Percentiles rank a stretch among this genome's conserved stretches.
Evolutionary conservation across 2,888 invertebrate genomes (phyloP).

Genomic region (Bombylius discolor): DNA sequence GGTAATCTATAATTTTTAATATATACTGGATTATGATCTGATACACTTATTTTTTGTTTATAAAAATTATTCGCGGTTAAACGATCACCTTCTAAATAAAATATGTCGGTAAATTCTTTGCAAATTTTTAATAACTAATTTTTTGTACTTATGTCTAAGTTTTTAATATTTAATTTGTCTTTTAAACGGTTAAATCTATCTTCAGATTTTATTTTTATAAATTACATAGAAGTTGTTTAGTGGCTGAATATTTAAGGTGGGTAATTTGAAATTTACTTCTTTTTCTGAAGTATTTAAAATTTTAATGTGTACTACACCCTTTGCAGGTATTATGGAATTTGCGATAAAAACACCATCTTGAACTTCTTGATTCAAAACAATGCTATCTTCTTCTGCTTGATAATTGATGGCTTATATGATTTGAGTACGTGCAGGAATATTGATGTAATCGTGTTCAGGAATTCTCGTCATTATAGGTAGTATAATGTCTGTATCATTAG

Average conservation of each 20-base stretch:
- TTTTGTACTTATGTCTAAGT: neutral
- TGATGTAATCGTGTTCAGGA: neutral
- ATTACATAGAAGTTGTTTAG: neutral
- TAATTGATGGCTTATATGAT: neutral
- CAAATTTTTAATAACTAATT: neutral
- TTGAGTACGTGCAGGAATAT: constrained; percentile 4
- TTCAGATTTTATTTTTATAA: neutral
- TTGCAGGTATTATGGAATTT: constrained; percentile 1
- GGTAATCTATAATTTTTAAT: constrained; percentile 5
- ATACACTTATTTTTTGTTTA: neutral
- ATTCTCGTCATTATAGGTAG: neutral
- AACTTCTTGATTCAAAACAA: constrained; percentile 4
- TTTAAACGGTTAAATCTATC: neutral
- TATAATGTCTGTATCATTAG: neutral
- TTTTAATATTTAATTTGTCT: neutral
- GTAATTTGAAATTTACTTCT: neutral
- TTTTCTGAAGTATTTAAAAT: neutral
- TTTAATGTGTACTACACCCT: constrained; percentile 6
- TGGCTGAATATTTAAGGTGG: neutral
- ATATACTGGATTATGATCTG: neutral
- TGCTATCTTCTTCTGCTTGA: constrained; percentile 2
- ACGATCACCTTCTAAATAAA: neutral
- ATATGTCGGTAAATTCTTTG: neutral
- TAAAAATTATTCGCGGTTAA: neutral
- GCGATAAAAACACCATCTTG: constrained; percentile 2